Evolutionary conservation across 2,888 invertebrate species (phyloP).

Genomic region (Oxytorus armatus): DNA sequence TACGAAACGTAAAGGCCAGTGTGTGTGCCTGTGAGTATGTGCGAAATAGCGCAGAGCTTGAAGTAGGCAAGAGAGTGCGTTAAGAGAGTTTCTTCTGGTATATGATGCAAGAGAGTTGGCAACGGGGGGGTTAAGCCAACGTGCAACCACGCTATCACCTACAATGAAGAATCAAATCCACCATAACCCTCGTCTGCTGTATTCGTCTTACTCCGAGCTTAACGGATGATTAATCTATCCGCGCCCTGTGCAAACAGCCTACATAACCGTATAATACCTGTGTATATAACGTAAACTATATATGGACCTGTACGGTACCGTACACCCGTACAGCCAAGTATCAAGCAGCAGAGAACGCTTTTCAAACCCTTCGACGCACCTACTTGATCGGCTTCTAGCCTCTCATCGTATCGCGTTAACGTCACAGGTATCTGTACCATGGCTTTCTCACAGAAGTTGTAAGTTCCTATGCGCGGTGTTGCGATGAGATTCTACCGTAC

Average conservation of each 20-base stretch:
- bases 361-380: too few species aligned
- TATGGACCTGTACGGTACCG: constrained; percentile 9
- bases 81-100: constrained; percentile 38
- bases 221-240: constrained; percentile 82
- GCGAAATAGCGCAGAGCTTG: constrained; percentile 57
- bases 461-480: too few species aligned
- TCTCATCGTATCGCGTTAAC: too few species aligned
- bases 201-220: constrained; percentile 78
- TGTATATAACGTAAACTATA: neutral
- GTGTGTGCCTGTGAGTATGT: constrained; percentile 14
- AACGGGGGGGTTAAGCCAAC: constrained; percentile 76
- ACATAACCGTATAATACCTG: constrained; percentile 29
- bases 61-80: constrained; percentile 11
- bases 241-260: constrained; percentile 78
- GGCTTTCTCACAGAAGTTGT: too few species aligned
- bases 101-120: constrained; percentile 65
- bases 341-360: too few species aligned
- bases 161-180: constrained; percentile 21
- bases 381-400: too few species aligned
- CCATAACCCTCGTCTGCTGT: constrained; percentile 50
- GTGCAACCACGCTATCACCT: constrained; percentile 70
- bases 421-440: too few species aligned
- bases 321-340: constrained; percentile 22
- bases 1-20: constrained; percentile 9
- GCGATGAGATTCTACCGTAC: too few species aligned